Evolutionary conservation across 2,113 vertebrate species (phyloP), one percentile per base, ranked within the genome.

Genomic region (human (Homo sapiens)): DNA sequence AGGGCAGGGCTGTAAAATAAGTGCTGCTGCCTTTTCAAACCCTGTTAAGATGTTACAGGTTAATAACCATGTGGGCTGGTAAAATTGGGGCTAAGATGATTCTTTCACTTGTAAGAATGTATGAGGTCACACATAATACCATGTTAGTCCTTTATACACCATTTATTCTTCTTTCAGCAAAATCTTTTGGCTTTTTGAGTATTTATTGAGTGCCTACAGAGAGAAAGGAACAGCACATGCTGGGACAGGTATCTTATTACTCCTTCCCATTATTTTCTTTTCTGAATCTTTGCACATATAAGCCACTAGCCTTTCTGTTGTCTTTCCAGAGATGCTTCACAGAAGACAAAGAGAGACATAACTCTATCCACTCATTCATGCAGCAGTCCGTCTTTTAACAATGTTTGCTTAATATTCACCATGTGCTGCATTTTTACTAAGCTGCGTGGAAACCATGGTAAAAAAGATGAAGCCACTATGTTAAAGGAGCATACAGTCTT

Each of bases 241-340:
- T 22, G 10, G 38, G 8, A 27, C 8, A 30, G 22, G 25, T 61
- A 25, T 20, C 27, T 61, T n/a, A 8, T 59, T 35, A 38, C 11
- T 52, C 90, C 48, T 78, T 72, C 38, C n/a, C 38, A 70, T 92
- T 90, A 59, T 50, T 81, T 94, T 96, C 83, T 79, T 76, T 80
- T 86, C 50, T 68, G 27, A 91, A n/a, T 66, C 30, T 95, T 85
- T 64, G 30, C 86, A 57, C 10, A 13, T 48, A 18, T 52, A 38
- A 70, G 81, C 66, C 43, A 32, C 30, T 70, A 91, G 91, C 1
- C n/a, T 93, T 94, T 70, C n/a, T 87, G 45, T 32, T 82, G 35
- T 79, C 48, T 59, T n/a, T 76, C n/a, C 52, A 45, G 23, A 82
- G 76, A 86, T 87, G 13, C 23, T 87, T 75, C 75, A 40, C 18